Base-by-base conservation (phyloP, 2,113 vertebrate species). In the Harpagus bidentatus region DNA sequence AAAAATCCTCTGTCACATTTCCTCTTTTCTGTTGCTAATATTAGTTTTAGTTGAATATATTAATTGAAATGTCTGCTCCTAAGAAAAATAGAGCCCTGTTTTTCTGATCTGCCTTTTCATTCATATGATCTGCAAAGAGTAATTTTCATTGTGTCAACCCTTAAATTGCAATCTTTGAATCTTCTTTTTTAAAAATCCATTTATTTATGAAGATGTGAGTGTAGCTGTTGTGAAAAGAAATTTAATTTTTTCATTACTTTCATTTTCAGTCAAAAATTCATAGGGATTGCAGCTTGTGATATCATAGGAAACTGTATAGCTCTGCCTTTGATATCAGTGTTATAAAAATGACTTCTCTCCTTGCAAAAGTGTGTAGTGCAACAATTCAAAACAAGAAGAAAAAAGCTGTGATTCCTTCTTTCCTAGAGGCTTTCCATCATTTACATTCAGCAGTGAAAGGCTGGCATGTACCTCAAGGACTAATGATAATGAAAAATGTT, bases 401-500 rank as follows among this genome's bases (percentile, higher is more conserved):
- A 87, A 88, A 81, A 74, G 25, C 55, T 92, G 48, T 84, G 86
- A 83, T 91, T 87, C 87, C 72, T 86, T 88, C 43, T 78, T 82
- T 95, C 80, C 69, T 93, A 50, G 76, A 92, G 71, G 69, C 82
- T 81, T 93, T 93, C 79, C 61, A 73, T 97, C 89, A 95, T 97
- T 94, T 94, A 89, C 90, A 97, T 97, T 96, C 93, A 79, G n/a
- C 56, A 93, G 56, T 1, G 0, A 93, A 93, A 94, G 48, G 71
- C 29, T 95, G 85, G 69, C 53, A 31, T 91, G 65, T 61, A 95
- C 93, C 95, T 97, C 89, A 96, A 97, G 95, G 97, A 97, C 88
- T 97, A 96, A 97, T 96, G 95, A 95, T 96, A 97, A 96, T 97
- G 96, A 97, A 95, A 97, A 93, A 96, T 95, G 80, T 82, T 96